Conservation (phyloP, 2,888 invertebrate species). For the Ceratothoa steindachneri region DNA sequence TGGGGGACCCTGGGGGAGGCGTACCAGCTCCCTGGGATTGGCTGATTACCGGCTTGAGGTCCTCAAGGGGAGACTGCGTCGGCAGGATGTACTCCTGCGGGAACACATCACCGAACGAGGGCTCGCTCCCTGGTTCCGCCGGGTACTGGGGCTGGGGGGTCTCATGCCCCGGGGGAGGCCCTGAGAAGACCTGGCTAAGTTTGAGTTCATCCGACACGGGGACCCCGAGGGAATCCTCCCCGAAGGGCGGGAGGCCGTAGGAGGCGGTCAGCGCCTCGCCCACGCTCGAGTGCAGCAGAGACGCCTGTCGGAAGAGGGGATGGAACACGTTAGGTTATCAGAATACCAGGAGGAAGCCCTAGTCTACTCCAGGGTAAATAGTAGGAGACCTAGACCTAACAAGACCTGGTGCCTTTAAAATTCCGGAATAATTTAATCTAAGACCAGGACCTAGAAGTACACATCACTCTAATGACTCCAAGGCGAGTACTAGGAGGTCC, state of each 20-base stretch:
- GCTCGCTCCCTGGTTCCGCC: constrained; percentile 28
- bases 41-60: constrained; percentile 45
- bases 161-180: no score
- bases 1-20: constrained; percentile 41
- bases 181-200: constrained; percentile 38
- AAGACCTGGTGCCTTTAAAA: no score
- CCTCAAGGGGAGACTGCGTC: constrained; percentile 32
- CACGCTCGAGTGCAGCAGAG: constrained; percentile 45
- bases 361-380: not conserved
- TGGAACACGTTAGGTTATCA: not conserved
- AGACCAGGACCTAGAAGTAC: no score
- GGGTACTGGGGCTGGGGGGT: constrained; percentile 24
- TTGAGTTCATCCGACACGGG: constrained; percentile 42
- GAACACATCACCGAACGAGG: constrained; percentile 41
- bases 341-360: not conserved
- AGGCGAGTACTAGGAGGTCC: no score
- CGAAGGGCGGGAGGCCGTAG: constrained; percentile 36
- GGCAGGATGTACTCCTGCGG: constrained; percentile 39
- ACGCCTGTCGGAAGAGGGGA: constrained; percentile 34
- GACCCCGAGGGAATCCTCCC: constrained; percentile 40
- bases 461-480: no score
- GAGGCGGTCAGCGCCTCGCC: constrained; percentile 43
- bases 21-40: constrained; percentile 26
- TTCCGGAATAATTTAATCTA: no score
- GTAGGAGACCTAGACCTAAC: not conserved